Evolutionary conservation across 2,113 vertebrate species (phyloP).

Genomic region (Chloropsis hardwickii): DNA sequence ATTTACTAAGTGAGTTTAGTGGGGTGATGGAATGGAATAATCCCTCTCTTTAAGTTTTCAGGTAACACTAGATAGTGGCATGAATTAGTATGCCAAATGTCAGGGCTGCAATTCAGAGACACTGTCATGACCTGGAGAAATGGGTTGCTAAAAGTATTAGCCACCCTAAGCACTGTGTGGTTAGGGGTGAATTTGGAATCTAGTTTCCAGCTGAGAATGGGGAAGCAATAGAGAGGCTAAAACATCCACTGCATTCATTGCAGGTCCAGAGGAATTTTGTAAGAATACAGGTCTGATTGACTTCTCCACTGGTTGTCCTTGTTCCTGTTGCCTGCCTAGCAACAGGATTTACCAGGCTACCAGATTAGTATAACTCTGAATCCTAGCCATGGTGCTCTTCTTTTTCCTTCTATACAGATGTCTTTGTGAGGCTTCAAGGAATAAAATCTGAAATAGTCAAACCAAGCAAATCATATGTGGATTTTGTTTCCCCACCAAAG

Average conservation of each 20-base stretch:
- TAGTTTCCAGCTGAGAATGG: neutral
- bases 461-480: neutral
- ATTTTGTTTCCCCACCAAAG: neutral
- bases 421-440: slow-evolving; percentile 26
- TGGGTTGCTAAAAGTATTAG: neutral
- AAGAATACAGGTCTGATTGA: neutral
- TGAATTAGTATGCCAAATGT: neutral
- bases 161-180: neutral
- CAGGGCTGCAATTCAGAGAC: neutral
- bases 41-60: neutral
- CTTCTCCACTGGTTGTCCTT: neutral
- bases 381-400: neutral
- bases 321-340: neutral
- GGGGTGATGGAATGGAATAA: neutral
- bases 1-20: neutral
- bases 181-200: neutral
- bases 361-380: neutral
- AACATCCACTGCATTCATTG: neutral
- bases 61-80: neutral
- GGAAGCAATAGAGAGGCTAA: neutral
- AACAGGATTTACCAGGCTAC: neutral
- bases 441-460: neutral
- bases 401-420: neutral
- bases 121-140: neutral
- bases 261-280: slow-evolving; percentile 29